Percentiles rank a stretch among this genome's conserved stretches.
phyloP scores from a whole-genome alignment of 1,140 invertebrate species.

The Achroia grisella region DNA sequence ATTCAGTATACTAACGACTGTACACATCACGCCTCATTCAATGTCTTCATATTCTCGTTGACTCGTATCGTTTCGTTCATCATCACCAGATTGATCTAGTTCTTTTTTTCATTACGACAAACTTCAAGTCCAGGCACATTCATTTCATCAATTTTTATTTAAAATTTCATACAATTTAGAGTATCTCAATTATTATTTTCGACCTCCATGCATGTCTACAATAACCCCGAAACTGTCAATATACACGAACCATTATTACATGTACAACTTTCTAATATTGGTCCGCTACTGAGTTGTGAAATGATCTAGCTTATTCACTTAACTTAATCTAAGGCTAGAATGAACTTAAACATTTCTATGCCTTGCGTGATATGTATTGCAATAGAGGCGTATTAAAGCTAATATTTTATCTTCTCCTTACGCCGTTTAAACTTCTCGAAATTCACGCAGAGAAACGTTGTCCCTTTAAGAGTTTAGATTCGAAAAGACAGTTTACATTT shows the following conservation, averaged over 20 bases:
- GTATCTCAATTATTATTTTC: slow-evolving; percentile 1
- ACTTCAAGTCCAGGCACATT: slow-evolving; percentile 2
- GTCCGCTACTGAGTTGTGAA: slow-evolving; percentile 70
- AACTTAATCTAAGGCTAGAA: slow-evolving; percentile 64
- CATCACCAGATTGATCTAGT: not conserved
- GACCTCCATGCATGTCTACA: not conserved
- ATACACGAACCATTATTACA: slow-evolving; percentile 31
- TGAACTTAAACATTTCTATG: slow-evolving; percentile 63
- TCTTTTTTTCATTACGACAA: not conserved
- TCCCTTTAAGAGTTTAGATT: not conserved
- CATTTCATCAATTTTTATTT: not conserved
- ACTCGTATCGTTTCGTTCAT: not conserved
- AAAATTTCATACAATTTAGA: not conserved
- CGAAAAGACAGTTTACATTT: slow-evolving; percentile 11
- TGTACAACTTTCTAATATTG: slow-evolving; percentile 73
- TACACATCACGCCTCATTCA: slow-evolving; percentile 18
- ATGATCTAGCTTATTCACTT: slow-evolving; percentile 58
- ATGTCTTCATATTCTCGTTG: not conserved
- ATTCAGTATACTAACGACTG: slow-evolving; percentile 38
- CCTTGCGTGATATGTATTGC: slow-evolving; percentile 71
- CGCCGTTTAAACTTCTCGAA: slow-evolving; percentile 8
- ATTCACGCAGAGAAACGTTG: too few relatives aligned
- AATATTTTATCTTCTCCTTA: slow-evolving; percentile 27
- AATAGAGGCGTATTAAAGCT: slow-evolving; percentile 64
- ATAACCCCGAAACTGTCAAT: not conserved